phyloP scores from a whole-genome alignment of 2,797 vertebrate species.

The Perdix hodgsoniae region DNA sequence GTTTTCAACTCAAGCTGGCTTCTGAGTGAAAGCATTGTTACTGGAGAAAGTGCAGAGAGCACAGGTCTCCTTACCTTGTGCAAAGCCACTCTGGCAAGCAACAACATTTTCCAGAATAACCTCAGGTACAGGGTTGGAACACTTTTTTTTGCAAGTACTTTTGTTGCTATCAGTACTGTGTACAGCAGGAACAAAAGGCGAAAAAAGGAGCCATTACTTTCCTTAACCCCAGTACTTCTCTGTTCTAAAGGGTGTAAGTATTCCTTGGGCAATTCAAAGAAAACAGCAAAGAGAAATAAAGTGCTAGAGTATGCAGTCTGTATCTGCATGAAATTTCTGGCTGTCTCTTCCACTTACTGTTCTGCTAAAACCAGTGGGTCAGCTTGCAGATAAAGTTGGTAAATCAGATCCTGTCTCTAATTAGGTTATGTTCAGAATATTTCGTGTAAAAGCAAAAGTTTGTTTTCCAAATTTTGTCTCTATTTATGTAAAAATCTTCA shows the following conservation, averaged over 20 bases:
- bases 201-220: neutral
- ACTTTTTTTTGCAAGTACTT: neutral
- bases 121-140: neutral
- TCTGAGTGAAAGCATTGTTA: conserved; percentile 69
- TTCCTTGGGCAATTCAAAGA: neutral
- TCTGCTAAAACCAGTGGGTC: neutral
- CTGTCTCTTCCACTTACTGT: neutral
- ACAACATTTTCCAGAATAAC: conserved; percentile 25
- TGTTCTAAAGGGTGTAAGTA: neutral
- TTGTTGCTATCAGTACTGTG: neutral
- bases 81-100: conserved; percentile 50
- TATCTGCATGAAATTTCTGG: neutral
- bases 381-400: rapidly evolving
- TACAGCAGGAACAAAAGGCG: neutral
- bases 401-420: neutral
- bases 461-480: neutral
- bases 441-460: neutral
- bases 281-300: neutral
- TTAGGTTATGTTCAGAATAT: neutral
- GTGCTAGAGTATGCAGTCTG: rapidly evolving
- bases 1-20: conserved; percentile 57
- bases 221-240: neutral
- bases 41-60: conserved; percentile 61
- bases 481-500: neutral
- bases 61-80: neutral